Conservation (phyloP, 2,113 vertebrate genomes). For the Prolemur simus region DNA sequence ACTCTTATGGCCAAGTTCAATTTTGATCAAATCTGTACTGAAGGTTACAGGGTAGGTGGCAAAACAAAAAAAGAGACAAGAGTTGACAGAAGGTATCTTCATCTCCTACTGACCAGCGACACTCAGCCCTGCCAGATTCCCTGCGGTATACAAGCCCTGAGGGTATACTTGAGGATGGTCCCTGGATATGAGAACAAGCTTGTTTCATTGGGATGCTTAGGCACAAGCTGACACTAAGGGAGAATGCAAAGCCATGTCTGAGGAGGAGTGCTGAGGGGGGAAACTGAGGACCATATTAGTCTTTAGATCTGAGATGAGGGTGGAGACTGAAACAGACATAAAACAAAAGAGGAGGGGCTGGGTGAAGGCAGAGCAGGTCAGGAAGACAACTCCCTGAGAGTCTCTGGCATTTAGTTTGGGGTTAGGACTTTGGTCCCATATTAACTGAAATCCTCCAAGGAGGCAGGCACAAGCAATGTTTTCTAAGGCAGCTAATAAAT, state of each 20-base stretch:
- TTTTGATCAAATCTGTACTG: conserved; percentile 43
- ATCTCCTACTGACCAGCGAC: background rate
- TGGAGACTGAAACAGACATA: background rate
- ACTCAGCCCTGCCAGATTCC: background rate
- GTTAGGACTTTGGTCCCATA: background rate
- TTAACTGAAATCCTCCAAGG: background rate
- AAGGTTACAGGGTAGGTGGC: background rate
- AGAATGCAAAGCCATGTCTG: conserved; percentile 13
- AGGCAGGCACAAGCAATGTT: background rate
- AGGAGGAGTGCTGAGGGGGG: background rate
- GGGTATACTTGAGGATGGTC: background rate
- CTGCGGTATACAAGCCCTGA: background rate
- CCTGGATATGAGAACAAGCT: background rate
- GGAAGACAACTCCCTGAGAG: background rate
- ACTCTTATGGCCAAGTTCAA: conserved; percentile 10
- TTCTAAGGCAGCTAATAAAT: background rate
- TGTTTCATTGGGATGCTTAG: background rate
- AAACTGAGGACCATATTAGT: background rate
- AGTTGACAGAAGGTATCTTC: conserved; percentile 16
- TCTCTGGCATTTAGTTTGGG: background rate
- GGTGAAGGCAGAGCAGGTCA: background rate
- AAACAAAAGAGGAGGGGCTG: background rate
- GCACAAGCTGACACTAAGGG: background rate
- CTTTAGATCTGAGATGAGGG: background rate
- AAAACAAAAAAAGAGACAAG: background rate